phyloP scores from a whole-genome alignment of 2,888 invertebrate species.

The Melipona beecheii region DNA sequence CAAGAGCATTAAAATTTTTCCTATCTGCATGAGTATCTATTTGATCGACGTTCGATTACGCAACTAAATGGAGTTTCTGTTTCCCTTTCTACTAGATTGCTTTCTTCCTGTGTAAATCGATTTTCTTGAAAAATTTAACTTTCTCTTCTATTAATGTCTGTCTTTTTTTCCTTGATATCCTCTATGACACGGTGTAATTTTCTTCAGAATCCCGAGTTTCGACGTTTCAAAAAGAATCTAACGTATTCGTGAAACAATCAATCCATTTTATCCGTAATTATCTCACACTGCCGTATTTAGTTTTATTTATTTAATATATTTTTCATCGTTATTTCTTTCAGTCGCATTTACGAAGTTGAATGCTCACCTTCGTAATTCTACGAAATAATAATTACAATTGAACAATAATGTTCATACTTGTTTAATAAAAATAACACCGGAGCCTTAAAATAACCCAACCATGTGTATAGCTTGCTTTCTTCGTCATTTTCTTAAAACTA shows the following conservation, averaged over 20 bases:
- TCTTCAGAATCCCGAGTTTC: not conserved
- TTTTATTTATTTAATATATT: too few species aligned
- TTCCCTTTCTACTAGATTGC: not conserved
- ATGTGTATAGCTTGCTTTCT: too few species aligned
- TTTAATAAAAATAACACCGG: too few species aligned
- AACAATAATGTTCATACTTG: too few species aligned
- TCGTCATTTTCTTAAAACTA: too few species aligned
- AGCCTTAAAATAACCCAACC: too few species aligned
- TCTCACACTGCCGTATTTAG: too few species aligned
- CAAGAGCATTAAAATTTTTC: not conserved
- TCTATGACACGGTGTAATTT: not conserved
- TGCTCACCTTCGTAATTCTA: too few species aligned
- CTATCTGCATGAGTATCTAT: not conserved
- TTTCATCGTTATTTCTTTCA: too few species aligned
- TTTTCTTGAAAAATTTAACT: conserved; percentile 1
- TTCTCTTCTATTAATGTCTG: not conserved
- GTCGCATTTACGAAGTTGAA: too few species aligned
- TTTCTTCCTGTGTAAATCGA: not conserved
- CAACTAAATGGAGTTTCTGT: not conserved
- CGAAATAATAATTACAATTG: too few species aligned
- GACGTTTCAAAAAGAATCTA: not conserved
- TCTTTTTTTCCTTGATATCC: not conserved
- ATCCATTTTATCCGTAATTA: not conserved
- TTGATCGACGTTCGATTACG: not conserved
- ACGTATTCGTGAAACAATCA: not conserved